A percentile compares a stretch with the other conserved stretches of the same genome.
Conservation (phyloP, 1,140 invertebrate species). For the Euschistus heros region DNA sequence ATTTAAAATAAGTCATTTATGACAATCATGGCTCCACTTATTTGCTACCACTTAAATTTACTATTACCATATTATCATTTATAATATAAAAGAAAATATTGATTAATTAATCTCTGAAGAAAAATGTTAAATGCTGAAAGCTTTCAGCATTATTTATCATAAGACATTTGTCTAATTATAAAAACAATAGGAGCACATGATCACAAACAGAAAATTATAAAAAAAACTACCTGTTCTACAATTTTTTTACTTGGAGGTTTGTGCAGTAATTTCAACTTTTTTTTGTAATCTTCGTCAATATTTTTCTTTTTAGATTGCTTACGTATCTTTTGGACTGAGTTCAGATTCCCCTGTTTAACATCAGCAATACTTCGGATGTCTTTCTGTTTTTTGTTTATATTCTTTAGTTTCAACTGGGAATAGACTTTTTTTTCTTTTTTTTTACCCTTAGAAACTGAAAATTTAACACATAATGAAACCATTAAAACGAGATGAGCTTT, state of each 20-base stretch:
- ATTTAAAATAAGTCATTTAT: too few relatives aligned
- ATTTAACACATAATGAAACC: neutral
- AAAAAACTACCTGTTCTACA: neutral
- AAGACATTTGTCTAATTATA: neutral
- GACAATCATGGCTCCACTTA: too few relatives aligned
- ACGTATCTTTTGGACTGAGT: constrained; percentile 24
- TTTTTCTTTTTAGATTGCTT: neutral
- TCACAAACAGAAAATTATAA: neutral
- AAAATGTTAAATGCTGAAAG: neutral
- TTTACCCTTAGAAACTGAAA: neutral
- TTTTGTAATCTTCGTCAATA: neutral
- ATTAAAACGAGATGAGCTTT: neutral
- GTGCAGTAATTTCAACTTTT: constrained; percentile 2
- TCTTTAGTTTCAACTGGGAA: neutral
- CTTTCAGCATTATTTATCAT: neutral
- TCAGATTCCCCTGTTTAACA: constrained; percentile 18
- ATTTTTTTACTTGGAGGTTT: neutral
- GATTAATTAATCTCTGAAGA: neutral
- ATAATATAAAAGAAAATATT: neutral
- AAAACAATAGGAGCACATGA: neutral
- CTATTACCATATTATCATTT: neutral
- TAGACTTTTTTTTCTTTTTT: neutral
- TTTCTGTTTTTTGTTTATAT: constrained; percentile 13
- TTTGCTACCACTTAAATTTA: too few relatives aligned
- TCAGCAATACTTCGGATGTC: constrained; percentile 17